Percentiles rank a stretch among this genome's conserved stretches.
These are phyloP conservation scores for Apogon talboti DNA, from an alignment of 2,797 vertebrate genomes.

Conservation along the genomic window DNA sequence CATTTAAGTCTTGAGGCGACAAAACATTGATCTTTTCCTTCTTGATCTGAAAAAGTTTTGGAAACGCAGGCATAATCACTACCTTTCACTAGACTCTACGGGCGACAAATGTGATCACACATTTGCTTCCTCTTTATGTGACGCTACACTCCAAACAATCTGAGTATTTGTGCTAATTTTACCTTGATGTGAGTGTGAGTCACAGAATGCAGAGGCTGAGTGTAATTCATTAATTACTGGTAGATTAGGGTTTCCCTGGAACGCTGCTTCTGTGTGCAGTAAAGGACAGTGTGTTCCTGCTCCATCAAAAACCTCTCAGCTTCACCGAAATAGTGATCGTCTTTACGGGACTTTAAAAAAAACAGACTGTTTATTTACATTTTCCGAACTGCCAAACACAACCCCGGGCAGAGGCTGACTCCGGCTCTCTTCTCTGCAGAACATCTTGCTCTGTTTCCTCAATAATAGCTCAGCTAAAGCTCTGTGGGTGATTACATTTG, in stretches of 20 bases:
- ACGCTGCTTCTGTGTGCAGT: background rate
- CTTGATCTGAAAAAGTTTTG: too few species aligned
- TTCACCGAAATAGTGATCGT: too few species aligned
- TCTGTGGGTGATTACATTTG: slow-evolving; percentile 43
- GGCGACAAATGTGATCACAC: too few species aligned
- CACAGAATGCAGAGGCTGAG: slow-evolving; percentile 27
- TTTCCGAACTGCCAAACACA: slow-evolving; percentile 2
- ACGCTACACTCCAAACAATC: slow-evolving; percentile 8
- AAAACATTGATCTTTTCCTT: too few species aligned
- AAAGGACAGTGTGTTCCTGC: slow-evolving; percentile 13
- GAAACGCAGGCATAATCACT: too few species aligned
- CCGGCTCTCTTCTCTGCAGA: slow-evolving; percentile 10
- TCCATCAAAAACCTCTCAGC: slow-evolving; percentile 14
- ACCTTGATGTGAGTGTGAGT: slow-evolving; percentile 13
- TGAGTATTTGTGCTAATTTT: slow-evolving; percentile 18
- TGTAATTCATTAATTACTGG: slow-evolving; percentile 13
- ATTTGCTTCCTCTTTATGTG: background rate
- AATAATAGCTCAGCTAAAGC: slow-evolving; percentile 25
- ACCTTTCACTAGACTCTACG: too few species aligned
- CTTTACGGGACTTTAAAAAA: too few species aligned
- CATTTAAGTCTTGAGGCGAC: too few species aligned
- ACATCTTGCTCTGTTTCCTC: slow-evolving; percentile 32
- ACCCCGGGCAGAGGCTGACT: background rate
- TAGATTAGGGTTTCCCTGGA: slow-evolving; percentile 39
- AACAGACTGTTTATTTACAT: slow-evolving; percentile 4